A percentile compares a stretch with the other conserved stretches of the same genome.
These are phyloP conservation scores for Canis aureus DNA, from an alignment of 2,113 vertebrate genomes.

Conservation along the genomic window DNA sequence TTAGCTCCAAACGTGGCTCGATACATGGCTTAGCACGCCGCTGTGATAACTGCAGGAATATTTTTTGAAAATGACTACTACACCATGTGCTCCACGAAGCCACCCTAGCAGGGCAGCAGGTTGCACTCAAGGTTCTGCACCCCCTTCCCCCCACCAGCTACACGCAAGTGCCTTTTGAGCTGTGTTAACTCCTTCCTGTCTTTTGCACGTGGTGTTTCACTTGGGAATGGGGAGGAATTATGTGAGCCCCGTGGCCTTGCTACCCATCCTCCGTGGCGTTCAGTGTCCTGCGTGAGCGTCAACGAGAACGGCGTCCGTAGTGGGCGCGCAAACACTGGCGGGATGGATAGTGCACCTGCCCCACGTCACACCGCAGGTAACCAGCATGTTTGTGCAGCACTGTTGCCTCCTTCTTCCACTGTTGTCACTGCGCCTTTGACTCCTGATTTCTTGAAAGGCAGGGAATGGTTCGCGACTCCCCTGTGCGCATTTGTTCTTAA, in stretches of 20 bases:
- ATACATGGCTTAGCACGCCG: constrained; percentile 23
- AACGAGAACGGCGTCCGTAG: not conserved
- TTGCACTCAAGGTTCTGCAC: not conserved
- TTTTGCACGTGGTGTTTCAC: not conserved
- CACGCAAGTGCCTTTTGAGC: not conserved
- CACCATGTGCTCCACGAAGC: not conserved
- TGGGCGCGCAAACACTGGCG: not conserved
- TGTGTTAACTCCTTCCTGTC: not conserved
- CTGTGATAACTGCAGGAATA: not conserved
- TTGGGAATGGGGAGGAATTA: not conserved
- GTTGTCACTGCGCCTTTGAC: not conserved
- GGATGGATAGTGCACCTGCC: not conserved
- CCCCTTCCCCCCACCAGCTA: not conserved
- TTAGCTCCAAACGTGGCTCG: constrained; percentile 68
- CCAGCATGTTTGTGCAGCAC: not conserved
- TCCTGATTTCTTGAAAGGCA: not conserved
- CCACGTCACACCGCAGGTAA: not conserved
- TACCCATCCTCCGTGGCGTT: not conserved
- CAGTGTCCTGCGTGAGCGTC: not conserved
- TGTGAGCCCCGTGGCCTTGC: not conserved
- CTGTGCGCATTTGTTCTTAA: not conserved
- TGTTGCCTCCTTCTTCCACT: not conserved
- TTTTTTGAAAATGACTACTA: constrained; percentile 9
- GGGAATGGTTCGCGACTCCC: not conserved
- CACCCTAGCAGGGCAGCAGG: not conserved